Evolutionary conservation across 2,113 vertebrate species (phyloP), one percentile per base, ranked within the genome.

Genomic region (Colius striatus): DNA sequence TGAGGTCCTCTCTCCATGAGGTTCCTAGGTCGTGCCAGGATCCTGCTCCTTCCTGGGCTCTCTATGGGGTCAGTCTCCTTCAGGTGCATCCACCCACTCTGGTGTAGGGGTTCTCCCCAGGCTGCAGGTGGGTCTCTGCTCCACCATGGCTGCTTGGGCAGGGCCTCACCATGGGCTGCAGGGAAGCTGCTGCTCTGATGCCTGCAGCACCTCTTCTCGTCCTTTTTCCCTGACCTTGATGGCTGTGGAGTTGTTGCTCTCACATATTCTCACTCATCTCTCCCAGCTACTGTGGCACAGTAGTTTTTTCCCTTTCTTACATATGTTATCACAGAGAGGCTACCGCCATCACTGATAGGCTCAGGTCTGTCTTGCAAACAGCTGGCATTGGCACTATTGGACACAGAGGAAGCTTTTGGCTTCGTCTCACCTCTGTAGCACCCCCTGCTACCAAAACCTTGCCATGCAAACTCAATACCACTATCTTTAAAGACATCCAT

Each of bases 361-460:
- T 85, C 15, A 2, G 0, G 62, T 3, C 47, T 0, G 0, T 47
- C 54, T 45, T 15, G 26, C 21, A 61, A 18, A 38, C 0, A 1
- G 26, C 38, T 22, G 47, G 34, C 30, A 10, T 7, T 43, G 30
- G 21, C 63, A 61, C 7, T 27, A 0, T 38, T 0, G 1, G 67
- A 54, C 14, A 29, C 16, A 12, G 38, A 18, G 38, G 18, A 34
- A 62, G 30, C 67, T 51, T 51, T 47, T 51, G 16, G 34, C 21
- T 41, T 19, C 34, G 51, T 53, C 75, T 63, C 57, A 62, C 58
- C 38, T 9, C 34, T 60, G 14, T 2, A 41, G 34, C 14, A n/a
- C 9, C 20, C 4, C 26, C 1, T 43, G 5, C 36, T 58, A 51
- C 68, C 68, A 65, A 50, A 80, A 32, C 43, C 21, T 73, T 43